phyloP scores from a whole-genome alignment of 2,113 vertebrate genomes.

The Prunella fulvescens region DNA sequence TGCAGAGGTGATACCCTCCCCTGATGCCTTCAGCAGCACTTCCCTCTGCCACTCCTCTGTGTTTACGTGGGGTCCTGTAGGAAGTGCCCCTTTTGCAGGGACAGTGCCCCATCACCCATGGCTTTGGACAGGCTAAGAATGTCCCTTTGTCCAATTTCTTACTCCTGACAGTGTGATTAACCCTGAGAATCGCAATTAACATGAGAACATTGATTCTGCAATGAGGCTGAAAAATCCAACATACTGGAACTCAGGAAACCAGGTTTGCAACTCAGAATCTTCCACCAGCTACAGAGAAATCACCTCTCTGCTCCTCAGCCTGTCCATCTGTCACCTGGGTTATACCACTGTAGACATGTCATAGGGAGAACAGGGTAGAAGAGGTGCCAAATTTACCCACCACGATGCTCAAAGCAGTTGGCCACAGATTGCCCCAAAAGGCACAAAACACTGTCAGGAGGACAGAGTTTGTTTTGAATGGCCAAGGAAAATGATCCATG shows the following conservation, averaged over 20 bases:
- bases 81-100: background rate
- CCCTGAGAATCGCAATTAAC: background rate
- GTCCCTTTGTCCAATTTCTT: background rate
- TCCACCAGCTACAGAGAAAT: background rate
- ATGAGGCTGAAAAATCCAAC: background rate
- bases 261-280: background rate
- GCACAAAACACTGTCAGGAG: background rate
- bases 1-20: background rate
- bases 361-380: background rate
- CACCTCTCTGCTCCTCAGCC: background rate
- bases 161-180: rapidly evolving
- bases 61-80: background rate
- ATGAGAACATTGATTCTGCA: background rate
- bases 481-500: background rate
- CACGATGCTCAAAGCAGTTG: rapidly evolving
- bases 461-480: background rate
- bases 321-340: background rate
- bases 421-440: background rate
- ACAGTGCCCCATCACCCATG: background rate
- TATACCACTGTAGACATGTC: background rate
- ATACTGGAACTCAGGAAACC: background rate
- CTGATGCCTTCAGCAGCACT: background rate
- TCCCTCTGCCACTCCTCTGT: background rate
- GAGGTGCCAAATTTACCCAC: background rate
- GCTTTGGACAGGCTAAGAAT: background rate